phyloP scores from a whole-genome alignment of 2,888 invertebrate genomes.

The Philereme transversata region DNA sequence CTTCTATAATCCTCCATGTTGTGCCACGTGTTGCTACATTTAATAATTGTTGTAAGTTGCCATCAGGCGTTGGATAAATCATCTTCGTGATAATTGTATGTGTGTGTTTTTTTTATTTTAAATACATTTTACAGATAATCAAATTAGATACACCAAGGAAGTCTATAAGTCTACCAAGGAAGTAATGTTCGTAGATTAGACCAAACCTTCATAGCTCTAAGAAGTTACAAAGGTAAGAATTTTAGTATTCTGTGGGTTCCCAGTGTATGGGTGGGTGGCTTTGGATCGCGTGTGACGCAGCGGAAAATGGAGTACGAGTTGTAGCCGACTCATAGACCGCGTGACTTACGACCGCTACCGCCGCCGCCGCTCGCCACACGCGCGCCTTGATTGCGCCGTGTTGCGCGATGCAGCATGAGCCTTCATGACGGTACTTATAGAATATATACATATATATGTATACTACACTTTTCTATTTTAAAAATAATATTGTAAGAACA shows the following conservation, averaged over 20 bases:
- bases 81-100: too few species aligned
- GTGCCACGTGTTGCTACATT: too few species aligned
- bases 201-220: too few species aligned
- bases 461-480: not conserved
- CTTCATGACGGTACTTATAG: conserved; percentile 7
- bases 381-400: conserved; percentile 6
- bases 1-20: too few species aligned
- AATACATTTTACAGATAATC: too few species aligned
- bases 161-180: too few species aligned
- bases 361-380: not conserved
- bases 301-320: conserved; percentile 19
- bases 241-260: not conserved
- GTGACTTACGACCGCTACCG: conserved; percentile 7
- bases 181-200: too few species aligned
- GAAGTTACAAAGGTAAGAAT: not conserved
- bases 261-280: conserved; percentile 1
- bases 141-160: too few species aligned
- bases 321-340: conserved; percentile 1
- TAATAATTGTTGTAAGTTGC: too few species aligned
- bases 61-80: too few species aligned
- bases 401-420: not conserved
- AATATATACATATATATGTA: not conserved
- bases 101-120: too few species aligned
- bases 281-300: conserved; percentile 2
- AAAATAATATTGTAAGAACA: not conserved